Evolutionary conservation across 2,888 invertebrate species (phyloP), one percentile per base, ranked within the genome.

Genomic region (Sphaerophoria rueppellii): DNA sequence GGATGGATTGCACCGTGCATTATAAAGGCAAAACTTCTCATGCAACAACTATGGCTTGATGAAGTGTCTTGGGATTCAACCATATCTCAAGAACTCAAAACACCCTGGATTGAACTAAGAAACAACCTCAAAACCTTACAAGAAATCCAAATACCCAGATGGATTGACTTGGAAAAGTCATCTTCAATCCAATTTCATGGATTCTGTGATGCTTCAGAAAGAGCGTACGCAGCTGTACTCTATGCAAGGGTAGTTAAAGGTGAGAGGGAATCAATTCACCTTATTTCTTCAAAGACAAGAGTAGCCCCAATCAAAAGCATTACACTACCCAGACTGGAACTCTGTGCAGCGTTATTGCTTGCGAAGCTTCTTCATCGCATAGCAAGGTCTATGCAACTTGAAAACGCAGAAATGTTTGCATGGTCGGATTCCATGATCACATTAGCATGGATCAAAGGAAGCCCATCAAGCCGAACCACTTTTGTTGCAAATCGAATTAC

Each of bases 1-100:
- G 82, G 72, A 11, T 80, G 73, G 82, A 60, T 72, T 7, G 35
- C 60, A 9, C 72, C 86, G n/a, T 60, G 74, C 4, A 24, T 74
- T 7, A 40, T 81, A 1, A 74, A 60, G 48, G 86, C 60, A 4
- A 60, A 72, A 37, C 0, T 72, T 0, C 32, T 61, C 3, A 24
- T 61, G 40, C 72, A 72, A 58, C 60, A 60, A 54, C 34, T 61
- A 7, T 72, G 60, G 72, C 11, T 52, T 2, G 40, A 61, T 4
- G 46, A 52, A 12, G 14, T 43, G n/a, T 61, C 58, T 58, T 40
- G 16, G 70, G 54, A 77, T 40, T 58, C 58, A 58, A 58, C 58
- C 7, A 16, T 40, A 58, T n/a, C 58, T 16, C 9, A 16, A 34
- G 54, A 32, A 55, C 54, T 55, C 11, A 34, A 55, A 11, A 34